Evolutionary conservation across 2,888 invertebrate genomes (phyloP).

Genomic region (Drosophila macrothrix): DNA sequence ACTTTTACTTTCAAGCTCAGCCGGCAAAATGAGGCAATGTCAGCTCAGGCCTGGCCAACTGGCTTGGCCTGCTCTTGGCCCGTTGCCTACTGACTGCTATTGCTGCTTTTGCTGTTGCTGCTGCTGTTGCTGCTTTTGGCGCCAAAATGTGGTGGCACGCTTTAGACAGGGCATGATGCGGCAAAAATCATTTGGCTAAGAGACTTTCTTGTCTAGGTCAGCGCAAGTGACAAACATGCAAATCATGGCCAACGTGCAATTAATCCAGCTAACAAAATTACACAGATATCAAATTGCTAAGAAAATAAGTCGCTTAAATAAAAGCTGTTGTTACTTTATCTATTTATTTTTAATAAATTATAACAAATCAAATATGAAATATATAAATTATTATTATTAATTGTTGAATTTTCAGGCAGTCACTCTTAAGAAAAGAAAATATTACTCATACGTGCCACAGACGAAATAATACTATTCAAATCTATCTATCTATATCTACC

Average conservation of each 20-base stretch:
- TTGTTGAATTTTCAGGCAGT: background rate
- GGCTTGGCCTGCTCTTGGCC: constrained; percentile 41
- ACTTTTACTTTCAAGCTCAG: constrained; percentile 78
- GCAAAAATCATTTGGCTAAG: constrained; percentile 23
- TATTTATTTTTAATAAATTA: background rate
- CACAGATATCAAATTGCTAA: background rate
- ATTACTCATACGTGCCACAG: background rate
- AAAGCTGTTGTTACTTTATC: background rate
- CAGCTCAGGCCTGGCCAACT: constrained; percentile 27
- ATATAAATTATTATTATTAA: background rate
- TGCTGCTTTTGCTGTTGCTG: constrained; percentile 24
- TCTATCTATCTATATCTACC: background rate
- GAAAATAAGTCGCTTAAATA: background rate
- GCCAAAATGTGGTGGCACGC: constrained; percentile 48
- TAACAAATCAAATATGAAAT: fast-evolving
- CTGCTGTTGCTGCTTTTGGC: constrained; percentile 42
- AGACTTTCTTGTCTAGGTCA: constrained; percentile 38
- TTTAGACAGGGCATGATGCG: constrained; percentile 40
- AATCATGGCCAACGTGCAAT: background rate
- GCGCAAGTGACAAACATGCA: constrained; percentile 20
- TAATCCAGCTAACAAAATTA: background rate
- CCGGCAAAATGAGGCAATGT: constrained; percentile 73
- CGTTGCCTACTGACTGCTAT: constrained; percentile 10
- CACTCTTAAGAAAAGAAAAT: background rate
- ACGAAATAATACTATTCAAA: background rate